phyloP scores from a whole-genome alignment of 2,797 vertebrate species.

The Chiroxiphia lanceolata region DNA sequence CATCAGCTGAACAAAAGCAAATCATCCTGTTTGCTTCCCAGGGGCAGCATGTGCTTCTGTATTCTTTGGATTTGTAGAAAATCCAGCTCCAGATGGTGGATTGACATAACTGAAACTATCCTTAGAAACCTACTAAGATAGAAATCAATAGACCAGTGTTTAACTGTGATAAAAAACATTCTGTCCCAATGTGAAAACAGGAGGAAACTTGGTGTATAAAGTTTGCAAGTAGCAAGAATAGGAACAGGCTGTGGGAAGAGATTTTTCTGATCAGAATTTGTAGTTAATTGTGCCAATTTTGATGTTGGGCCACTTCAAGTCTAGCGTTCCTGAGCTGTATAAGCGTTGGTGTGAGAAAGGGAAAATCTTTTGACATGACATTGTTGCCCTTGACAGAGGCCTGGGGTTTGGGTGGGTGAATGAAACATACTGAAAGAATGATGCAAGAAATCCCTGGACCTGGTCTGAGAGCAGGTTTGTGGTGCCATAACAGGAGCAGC shows the following conservation, averaged over 20 bases:
- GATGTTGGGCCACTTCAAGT: background rate
- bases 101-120: background rate
- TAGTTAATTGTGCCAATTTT: background rate
- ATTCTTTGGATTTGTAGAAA: background rate
- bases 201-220: background rate
- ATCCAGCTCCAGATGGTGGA: background rate
- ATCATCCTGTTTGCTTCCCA: background rate
- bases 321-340: background rate
- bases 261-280: background rate
- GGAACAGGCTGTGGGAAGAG: background rate
- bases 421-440: background rate
- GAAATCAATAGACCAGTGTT: background rate
- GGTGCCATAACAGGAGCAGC: rapidly evolving
- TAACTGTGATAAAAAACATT: background rate
- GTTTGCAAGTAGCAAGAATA: background rate
- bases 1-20: background rate
- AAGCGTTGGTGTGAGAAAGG: background rate
- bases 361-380: background rate
- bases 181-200: background rate
- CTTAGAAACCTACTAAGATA: background rate
- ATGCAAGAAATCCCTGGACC: background rate
- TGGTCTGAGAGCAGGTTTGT: background rate
- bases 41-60: background rate
- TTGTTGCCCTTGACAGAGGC: background rate
- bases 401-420: background rate